phyloP scores from a whole-genome alignment of 2,797 vertebrate genomes.

The Peromyscus eremicus region DNA sequence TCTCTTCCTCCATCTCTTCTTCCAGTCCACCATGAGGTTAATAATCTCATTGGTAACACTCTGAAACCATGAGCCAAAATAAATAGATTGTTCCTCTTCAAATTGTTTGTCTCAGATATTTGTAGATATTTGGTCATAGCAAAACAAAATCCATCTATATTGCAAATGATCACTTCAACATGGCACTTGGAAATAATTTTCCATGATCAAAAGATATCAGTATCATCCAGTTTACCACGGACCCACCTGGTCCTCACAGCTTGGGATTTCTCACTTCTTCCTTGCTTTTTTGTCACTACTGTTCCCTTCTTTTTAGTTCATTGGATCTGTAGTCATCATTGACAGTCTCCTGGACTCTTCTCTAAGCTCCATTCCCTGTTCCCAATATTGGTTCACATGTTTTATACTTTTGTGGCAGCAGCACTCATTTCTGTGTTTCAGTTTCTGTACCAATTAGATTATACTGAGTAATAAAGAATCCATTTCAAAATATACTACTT shows the following conservation, averaged over 20 bases:
- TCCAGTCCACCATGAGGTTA: neutral
- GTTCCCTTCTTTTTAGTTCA: neutral
- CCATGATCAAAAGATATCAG: neutral
- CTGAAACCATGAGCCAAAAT: neutral
- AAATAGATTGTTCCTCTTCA: neutral
- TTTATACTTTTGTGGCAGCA: neutral
- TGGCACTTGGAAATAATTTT: neutral
- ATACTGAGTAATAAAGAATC: neutral
- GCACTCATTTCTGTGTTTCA: neutral
- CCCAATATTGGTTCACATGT: neutral
- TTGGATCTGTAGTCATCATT: neutral
- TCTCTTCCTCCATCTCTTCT: neutral
- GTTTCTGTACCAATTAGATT: neutral
- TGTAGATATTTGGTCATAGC: neutral
- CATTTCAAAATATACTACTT: neutral
- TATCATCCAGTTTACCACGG: neutral
- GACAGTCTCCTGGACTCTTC: neutral
- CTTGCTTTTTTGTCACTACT: neutral
- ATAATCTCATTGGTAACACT: neutral
- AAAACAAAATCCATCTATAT: neutral
- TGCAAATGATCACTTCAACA: neutral
- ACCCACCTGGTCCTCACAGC: neutral
- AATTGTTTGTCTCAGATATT: neutral
- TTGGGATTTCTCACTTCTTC: neutral
- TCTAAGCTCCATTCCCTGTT: neutral